Evolutionary conservation across 2,797 vertebrate genomes (phyloP), one percentile per base, ranked within the genome.

Genomic region (Pseudochirops cupreus): DNA sequence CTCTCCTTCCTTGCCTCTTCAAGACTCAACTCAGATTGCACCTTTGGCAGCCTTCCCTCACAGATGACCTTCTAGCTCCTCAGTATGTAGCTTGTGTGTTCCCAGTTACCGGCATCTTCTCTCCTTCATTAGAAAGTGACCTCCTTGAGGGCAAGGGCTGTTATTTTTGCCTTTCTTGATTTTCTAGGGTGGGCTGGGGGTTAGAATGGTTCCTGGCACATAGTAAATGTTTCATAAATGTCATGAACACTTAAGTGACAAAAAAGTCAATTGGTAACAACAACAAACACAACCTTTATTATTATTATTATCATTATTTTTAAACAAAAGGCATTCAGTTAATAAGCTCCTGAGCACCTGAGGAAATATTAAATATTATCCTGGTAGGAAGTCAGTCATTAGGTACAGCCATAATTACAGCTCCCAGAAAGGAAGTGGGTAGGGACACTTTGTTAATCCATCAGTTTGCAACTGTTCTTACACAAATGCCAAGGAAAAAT

Each of bases 321-420:
- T 5, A 91, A 56, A 94, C 29, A 94, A 52, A 56, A 91, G n/a
- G 82, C 53, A 90, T 96, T 97, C 92, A 97, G 62, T 97, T 97
- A 97, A 97, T 95, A 93, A 97, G 92, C 94, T 95, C 94, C 92
- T 94, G 56, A 94, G 91, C 94, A 95, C 95, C 95, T 55, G 89
- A 98, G 90, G 94, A 91, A 97, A 97, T 56, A 94, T 90, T 89
- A 94, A 97, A 94, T 94, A 97, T 54, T 92, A 62, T 58, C 59
- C 39, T 95, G 96, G 92, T 95, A 92, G 96, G 96, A 14, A 95
- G 56, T 5, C 95, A 96, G 91, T 93, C 94, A 97, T 96, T 93
- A 93, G 33, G 82, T 74, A 97, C 94, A 97, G 95, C 92, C 95
- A 95, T 98, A 97, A 98, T 97, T 96, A 97, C 93, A 97, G 90